phyloP scores from a whole-genome alignment of 2,888 invertebrate genomes.

The Catonia carolina region DNA sequence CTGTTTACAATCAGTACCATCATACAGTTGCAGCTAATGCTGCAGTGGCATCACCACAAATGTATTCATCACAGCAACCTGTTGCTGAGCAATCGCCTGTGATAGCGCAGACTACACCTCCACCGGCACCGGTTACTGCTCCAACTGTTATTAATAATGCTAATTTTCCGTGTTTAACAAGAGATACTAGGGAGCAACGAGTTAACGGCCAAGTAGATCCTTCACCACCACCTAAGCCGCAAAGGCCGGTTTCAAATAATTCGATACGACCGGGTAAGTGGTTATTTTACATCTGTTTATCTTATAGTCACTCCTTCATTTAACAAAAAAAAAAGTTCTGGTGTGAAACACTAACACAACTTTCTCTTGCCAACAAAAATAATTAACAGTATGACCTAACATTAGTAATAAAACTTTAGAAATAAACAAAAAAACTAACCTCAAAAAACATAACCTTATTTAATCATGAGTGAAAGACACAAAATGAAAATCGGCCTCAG shows the following conservation, averaged over 20 bases:
- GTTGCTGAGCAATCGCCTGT: constrained; percentile 33
- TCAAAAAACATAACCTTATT: too few species aligned
- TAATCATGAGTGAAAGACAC: too few species aligned
- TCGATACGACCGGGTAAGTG: constrained; percentile 1
- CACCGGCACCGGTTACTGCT: constrained; percentile 31
- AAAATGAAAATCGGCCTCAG: too few species aligned
- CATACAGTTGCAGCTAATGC: constrained; percentile 34
- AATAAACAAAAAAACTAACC: too few species aligned
- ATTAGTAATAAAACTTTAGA: too few species aligned
- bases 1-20: constrained; percentile 38
- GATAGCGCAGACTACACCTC: constrained; percentile 25
- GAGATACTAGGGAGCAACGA: constrained; percentile 17
- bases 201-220: constrained; percentile 22
- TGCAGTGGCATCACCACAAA: constrained; percentile 27
- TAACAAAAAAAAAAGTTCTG: too few species aligned
- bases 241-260: neutral
- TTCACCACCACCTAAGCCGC: neutral
- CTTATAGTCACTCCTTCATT: too few species aligned
- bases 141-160: constrained; percentile 25
- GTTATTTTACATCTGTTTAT: too few species aligned
- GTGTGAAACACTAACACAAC: too few species aligned
- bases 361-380: too few species aligned
- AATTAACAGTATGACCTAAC: too few species aligned
- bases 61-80: constrained; percentile 26
- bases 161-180: constrained; percentile 32